Evolutionary conservation across 1,140 invertebrate genomes (phyloP), one percentile per base, ranked within the genome.

Genomic region (Saxidomus purpurata): DNA sequence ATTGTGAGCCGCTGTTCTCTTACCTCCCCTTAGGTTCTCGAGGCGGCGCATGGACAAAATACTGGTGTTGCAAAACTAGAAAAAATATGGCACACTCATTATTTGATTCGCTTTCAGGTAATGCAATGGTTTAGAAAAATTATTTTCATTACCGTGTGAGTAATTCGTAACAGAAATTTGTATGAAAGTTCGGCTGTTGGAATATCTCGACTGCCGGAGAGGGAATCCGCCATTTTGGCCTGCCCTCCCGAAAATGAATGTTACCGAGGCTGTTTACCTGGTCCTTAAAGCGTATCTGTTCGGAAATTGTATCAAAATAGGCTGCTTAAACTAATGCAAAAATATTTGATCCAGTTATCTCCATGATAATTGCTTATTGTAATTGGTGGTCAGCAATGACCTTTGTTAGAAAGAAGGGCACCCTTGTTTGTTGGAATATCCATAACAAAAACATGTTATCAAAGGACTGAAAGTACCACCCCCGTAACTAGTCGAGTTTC

Each of bases 51-150:
- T 25, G 43, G 28, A 77, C 17, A 47, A 11, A 11, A 49, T 36
- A n/a, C 31, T 38, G 61, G 61, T 38, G 69, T 52, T 38, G 55
- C 22, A 40, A 25, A 40, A 6, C 22, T 3, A 0, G n/a, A 17
- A 59, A 28, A 40, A 38, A 43, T 15, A 82, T 82, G 80, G 80
- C 80, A 34, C 80, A 82, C 17, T 82, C 80, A 25, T 25, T 82
- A n/a, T 82, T 82, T 67, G 80, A 82, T 63, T 40, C 80, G 36
- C 36, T 82, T 11, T 47, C 80, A 82, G 80, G 80, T 82, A 82
- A 0, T 43, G 43, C 4, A 43, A 4, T 43, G 43, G 4, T 43
- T 43, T 43, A 8, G 15, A 8, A 43, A 15, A 43, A 43, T 15
- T 8, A 8, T 43, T 43, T 43, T 15, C 43, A n/a, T n/a, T n/a